These are phyloP conservation scores for Sitta europaea DNA, from an alignment of 2,113 vertebrate genomes.

Conservation along the genomic window DNA sequence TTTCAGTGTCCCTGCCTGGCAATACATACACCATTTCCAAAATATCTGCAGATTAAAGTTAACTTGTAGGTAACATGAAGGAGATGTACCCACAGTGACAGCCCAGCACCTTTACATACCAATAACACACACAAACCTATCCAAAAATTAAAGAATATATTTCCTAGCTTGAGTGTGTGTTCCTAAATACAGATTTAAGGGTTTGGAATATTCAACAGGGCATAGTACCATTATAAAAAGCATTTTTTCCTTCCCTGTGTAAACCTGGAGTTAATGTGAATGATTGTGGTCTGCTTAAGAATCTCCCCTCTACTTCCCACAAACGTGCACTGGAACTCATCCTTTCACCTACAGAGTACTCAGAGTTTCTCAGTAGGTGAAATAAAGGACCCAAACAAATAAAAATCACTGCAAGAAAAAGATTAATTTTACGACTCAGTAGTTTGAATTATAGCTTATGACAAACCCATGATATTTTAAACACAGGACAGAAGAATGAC, in stretches of 20 bases:
- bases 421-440: conserved; percentile 59
- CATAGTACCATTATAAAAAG: neutral
- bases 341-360: conserved; percentile 13
- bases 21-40: neutral
- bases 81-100: neutral
- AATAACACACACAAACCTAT: neutral
- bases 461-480: conserved; percentile 52
- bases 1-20: rapidly evolving
- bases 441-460: conserved; percentile 64
- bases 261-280: neutral
- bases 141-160: neutral
- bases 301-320: neutral
- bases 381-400: conserved; percentile 29
- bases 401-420: neutral
- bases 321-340: neutral
- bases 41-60: neutral
- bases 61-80: rapidly evolving
- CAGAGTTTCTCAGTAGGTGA: conserved; percentile 38
- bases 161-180: neutral
- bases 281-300: neutral
- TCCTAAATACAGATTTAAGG: neutral
- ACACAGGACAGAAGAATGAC: conserved; percentile 1
- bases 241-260: neutral
- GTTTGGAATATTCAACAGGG: neutral
- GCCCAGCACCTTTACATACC: rapidly evolving